A percentile compares a stretch with the other conserved stretches of the same genome.
Evolutionary conservation across 2,888 invertebrate species (phyloP).

Genomic region (Caenorhabditis uteleia): DNA sequence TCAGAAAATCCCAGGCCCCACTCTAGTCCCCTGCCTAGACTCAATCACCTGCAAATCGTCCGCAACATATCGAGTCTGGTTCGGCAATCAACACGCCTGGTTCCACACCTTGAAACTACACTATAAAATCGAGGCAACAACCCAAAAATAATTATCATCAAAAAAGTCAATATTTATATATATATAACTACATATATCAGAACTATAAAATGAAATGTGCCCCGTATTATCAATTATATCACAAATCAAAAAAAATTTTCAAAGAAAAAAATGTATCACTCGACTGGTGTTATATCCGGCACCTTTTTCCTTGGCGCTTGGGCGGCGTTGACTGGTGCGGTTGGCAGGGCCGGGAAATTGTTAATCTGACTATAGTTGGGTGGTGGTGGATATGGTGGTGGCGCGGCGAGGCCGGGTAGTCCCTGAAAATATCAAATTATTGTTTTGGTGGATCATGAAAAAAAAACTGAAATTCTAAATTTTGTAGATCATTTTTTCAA

Average conservation of each 20-base stretch:
- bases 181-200: too few species aligned
- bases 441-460: too few species aligned
- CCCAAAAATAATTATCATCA: too few species aligned
- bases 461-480: too few species aligned
- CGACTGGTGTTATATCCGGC: constrained; percentile 41
- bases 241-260: background rate
- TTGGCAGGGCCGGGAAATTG: constrained; percentile 43
- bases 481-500: too few species aligned
- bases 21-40: constrained; percentile 60
- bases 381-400: constrained; percentile 51
- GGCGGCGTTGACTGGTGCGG: constrained; percentile 20
- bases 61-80: constrained; percentile 54
- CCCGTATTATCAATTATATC: too few species aligned
- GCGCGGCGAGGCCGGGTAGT: constrained; percentile 46
- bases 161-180: too few species aligned
- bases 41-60: constrained; percentile 14
- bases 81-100: constrained; percentile 67
- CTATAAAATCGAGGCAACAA: too few species aligned
- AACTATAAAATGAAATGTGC: too few species aligned
- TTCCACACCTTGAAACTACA: constrained; percentile 61
- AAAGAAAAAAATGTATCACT: constrained; percentile 6
- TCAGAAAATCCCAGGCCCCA: constrained; percentile 68
- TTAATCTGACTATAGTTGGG: constrained; percentile 46
- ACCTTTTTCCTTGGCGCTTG: constrained; percentile 30
- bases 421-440: too few species aligned